Conservation (phyloP, 2,888 invertebrate species). For the Hyles lineata region DNA sequence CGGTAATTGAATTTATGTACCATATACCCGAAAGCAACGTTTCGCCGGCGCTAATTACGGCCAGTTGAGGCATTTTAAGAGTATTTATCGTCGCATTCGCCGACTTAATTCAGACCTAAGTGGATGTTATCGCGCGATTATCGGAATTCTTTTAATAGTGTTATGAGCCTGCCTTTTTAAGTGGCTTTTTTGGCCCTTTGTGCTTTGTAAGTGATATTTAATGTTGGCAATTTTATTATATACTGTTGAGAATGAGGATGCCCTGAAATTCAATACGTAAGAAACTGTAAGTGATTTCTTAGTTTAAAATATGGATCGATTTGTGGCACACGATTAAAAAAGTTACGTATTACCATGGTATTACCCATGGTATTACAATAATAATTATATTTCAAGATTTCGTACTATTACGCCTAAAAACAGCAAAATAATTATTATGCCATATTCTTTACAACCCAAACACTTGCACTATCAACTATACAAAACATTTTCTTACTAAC, state of each 20-base stretch:
- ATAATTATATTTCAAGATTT: no score
- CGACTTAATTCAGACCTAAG: conserved; percentile 63
- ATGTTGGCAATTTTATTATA: background rate
- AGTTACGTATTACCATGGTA: no score
- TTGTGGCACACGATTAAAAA: no score
- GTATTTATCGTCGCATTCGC: conserved; percentile 63
- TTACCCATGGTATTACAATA: no score
- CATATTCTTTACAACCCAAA: background rate
- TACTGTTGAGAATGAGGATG: no score
- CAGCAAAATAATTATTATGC: no score
- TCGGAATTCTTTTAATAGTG: conserved; percentile 44
- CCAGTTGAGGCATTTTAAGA: conserved; percentile 66
- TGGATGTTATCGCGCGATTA: conserved; percentile 55
- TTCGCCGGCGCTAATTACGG: conserved; percentile 67
- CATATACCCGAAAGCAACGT: conserved; percentile 20
- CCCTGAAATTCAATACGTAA: no score
- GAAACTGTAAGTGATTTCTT: no score
- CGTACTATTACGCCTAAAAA: no score
- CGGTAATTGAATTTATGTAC: conserved; percentile 20
- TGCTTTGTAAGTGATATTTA: conserved; percentile 6
- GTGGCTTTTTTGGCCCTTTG: conserved; percentile 1
- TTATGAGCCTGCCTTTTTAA: conserved; percentile 8
- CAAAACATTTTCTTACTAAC: no score
- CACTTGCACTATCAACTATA: background rate
- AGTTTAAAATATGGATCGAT: no score